phyloP scores from a whole-genome alignment of 2,797 vertebrate genomes.

The Silurus lanzhouensis region DNA sequence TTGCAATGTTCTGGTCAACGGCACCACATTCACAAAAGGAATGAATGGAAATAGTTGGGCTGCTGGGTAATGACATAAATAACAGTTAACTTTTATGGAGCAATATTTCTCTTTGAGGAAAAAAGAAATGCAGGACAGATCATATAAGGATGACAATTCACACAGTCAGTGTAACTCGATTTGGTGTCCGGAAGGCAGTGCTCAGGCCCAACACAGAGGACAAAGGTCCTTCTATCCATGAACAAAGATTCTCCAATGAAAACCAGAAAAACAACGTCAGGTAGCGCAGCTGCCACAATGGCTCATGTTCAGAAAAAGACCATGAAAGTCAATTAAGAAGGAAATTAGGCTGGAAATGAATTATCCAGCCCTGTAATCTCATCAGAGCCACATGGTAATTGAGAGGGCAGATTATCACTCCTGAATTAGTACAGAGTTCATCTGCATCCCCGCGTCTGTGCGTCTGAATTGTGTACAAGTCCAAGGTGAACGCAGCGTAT shows the following conservation, averaged over 20 bases:
- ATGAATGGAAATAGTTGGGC: constrained; percentile 3
- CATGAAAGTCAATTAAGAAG: constrained; percentile 60
- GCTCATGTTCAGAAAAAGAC: constrained; percentile 48
- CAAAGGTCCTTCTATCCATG: constrained; percentile 41
- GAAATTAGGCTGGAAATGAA: constrained; percentile 57
- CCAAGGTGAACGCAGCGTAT: constrained; percentile 43
- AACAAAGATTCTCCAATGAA: constrained; percentile 22
- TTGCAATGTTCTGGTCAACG: background rate
- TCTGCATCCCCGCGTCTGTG: constrained; percentile 32
- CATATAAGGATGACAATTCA: constrained; percentile 19
- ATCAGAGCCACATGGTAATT: constrained; percentile 57
- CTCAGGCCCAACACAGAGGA: constrained; percentile 26
- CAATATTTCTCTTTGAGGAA: constrained; percentile 51
- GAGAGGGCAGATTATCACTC: constrained; percentile 57
- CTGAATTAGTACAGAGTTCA: constrained; percentile 49
- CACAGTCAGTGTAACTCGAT: constrained; percentile 16
- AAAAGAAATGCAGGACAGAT: background rate
- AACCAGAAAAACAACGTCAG: constrained; percentile 49
- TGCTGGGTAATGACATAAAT: constrained; percentile 30
- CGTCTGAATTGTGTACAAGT: constrained; percentile 20
- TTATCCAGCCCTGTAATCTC: constrained; percentile 59
- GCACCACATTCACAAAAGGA: constrained; percentile 18
- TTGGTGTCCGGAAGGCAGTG: constrained; percentile 9
- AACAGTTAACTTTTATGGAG: constrained; percentile 40
- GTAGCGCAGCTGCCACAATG: constrained; percentile 46